Base-by-base conservation (phyloP, 2,113 vertebrate species). In the Hippolais icterina region DNA sequence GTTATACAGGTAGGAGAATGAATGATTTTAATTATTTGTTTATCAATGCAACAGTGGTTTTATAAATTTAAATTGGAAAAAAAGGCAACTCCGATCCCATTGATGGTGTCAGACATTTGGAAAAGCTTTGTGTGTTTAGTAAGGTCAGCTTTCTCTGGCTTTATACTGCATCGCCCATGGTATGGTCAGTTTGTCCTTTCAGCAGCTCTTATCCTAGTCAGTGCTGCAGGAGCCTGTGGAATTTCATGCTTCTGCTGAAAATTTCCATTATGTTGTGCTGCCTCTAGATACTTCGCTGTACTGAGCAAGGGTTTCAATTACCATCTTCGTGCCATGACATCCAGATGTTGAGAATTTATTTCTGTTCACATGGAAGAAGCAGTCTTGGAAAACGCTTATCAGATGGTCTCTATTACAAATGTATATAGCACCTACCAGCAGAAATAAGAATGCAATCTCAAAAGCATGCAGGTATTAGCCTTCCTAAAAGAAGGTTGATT, bases 271-370 rank as follows among this genome's bases (percentile, higher is more conserved):
- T 49, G 46, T 80, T 83, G 35, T 69, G 50, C 59, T 60, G 24
- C 21, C 77, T 88, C 53, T 68, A 47, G 83, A 59, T 71, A 71
- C 33, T 79, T 92, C 35, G 18, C 31, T 46, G 28, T 79, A 85
- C 41, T 76, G 74, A 80, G 80, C 53, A 37, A 29, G 49, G 33
- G 60, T 93, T 90, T 90, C 79, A 72, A 9, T 93, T 92, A 76
- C 66, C 24, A 13, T 94, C 80, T 79, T 82, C 63, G 29, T 63
- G 74, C 42, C 56, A 29, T 85, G 88, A 85, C 35, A 76, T 78
- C 81, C 84, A 81, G 60, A 64, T 92, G 78, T 68, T 90, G 61
- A 89, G 78, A 80, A 94, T 83, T 94, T 70, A 87, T 92, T 92
- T 95, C 70, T 85, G 28, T 52, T 93, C 61, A 22, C 1, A 1